Percentiles rank a stretch among this genome's conserved stretches.
Evolutionary conservation across 2,113 vertebrate species (phyloP).

Genomic region (Ovis aries): DNA sequence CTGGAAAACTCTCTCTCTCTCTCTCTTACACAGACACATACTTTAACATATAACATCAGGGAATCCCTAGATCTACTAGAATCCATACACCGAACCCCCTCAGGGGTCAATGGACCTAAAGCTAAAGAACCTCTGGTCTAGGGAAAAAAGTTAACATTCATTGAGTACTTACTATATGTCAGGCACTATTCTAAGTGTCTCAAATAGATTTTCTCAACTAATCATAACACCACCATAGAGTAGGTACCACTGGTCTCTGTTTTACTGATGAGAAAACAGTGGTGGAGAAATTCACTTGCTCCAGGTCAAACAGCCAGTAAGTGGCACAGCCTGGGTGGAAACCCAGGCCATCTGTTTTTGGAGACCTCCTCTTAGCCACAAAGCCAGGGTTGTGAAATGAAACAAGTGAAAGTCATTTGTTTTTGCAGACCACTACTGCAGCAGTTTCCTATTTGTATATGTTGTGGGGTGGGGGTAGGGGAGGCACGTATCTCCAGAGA

Average conservation of each 20-base stretch:
- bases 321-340: not conserved
- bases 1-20: not conserved
- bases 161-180: not conserved
- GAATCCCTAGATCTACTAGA: not conserved
- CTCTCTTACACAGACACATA: not conserved
- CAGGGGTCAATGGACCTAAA: not conserved
- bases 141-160: not conserved
- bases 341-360: not conserved
- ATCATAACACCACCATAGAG: not conserved
- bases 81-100: not conserved
- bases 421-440: not conserved
- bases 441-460: not conserved
- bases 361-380: not conserved
- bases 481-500: not conserved
- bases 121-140: not conserved
- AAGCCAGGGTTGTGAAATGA: slow-evolving; percentile 6
- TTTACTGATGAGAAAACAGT: slow-evolving; percentile 5
- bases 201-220: slow-evolving; percentile 15
- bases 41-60: not conserved
- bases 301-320: not conserved
- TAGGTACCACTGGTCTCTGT: not conserved
- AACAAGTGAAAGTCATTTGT: not conserved
- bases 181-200: not conserved
- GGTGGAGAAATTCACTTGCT: not conserved
- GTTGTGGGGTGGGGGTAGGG: rapidly evolving